A percentile compares a stretch with the other conserved stretches of the same genome.
Conservation (phyloP, 2,113 vertebrate genomes). For the Ictalurus punctatus region DNA sequence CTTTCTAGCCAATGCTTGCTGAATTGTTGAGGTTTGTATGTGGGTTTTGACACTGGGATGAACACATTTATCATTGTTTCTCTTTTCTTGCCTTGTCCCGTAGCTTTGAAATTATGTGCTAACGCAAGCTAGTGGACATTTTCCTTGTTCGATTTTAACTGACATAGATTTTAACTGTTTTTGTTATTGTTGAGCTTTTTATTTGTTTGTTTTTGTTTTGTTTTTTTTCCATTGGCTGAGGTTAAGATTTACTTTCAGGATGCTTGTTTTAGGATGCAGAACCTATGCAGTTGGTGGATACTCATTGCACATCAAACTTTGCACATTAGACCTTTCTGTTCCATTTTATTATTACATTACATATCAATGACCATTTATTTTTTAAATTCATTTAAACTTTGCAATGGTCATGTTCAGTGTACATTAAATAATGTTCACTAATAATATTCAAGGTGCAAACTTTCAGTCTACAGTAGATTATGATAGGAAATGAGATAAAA, state of each 20-base stretch:
- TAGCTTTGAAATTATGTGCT: conserved; percentile 14
- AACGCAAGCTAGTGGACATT: conserved; percentile 11
- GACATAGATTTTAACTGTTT: background rate
- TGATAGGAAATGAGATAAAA: background rate
- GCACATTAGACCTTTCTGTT: background rate
- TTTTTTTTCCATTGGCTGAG: conserved; percentile 4
- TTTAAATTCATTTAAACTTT: background rate
- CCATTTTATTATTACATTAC: background rate
- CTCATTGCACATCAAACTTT: background rate
- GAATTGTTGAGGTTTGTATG: conserved; percentile 48
- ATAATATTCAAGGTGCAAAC: background rate
- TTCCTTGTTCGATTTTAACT: conserved; percentile 8
- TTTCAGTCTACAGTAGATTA: background rate
- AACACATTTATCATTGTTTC: conserved; percentile 24
- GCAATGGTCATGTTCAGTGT: background rate
- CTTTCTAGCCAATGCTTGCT: background rate
- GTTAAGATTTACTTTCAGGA: background rate
- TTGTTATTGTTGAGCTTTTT: background rate
- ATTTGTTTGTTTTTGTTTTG: background rate
- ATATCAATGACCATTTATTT: background rate
- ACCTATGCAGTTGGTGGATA: background rate
- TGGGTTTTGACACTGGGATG: conserved; percentile 44
- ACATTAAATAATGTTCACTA: background rate
- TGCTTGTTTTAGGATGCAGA: background rate
- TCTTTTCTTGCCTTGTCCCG: conserved; percentile 23